Evolutionary conservation across 2,113 vertebrate genomes (phyloP).

Genomic region (Tachycineta bicolor): DNA sequence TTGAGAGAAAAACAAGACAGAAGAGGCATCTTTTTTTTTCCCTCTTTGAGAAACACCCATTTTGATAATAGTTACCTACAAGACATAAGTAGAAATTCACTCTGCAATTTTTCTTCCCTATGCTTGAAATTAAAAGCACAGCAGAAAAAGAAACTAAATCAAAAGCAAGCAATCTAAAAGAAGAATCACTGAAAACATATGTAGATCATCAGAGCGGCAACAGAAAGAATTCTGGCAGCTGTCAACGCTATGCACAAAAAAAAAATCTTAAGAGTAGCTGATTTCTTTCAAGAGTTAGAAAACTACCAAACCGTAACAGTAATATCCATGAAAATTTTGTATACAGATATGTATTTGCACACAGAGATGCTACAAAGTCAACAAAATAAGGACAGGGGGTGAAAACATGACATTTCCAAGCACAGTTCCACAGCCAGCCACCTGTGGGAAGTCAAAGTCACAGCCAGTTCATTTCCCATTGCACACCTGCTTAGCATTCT

Average conservation of each 20-base stretch:
- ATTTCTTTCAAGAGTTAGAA: not conserved
- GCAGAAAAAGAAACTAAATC: not conserved
- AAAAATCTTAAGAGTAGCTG: not conserved
- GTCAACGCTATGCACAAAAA: not conserved
- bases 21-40: not conserved
- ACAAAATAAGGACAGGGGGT: not conserved
- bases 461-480: not conserved
- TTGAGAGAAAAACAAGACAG: not conserved
- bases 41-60: not conserved
- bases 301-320: not conserved
- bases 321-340: not conserved
- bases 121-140: not conserved
- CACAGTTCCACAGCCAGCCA: not conserved
- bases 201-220: not conserved
- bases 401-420: not conserved
- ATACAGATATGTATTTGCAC: not conserved
- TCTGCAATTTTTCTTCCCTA: constrained; percentile 18
- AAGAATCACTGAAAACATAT: constrained; percentile 20
- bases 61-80: not conserved
- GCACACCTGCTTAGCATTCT: not conserved
- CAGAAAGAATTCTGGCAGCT: constrained; percentile 9
- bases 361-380: not conserved
- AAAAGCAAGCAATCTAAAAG: not conserved
- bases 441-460: not conserved
- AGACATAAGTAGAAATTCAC: not conserved